These are phyloP conservation scores for Anticlea derivata DNA, from an alignment of 2,888 invertebrate genomes.

Conservation along the genomic window DNA sequence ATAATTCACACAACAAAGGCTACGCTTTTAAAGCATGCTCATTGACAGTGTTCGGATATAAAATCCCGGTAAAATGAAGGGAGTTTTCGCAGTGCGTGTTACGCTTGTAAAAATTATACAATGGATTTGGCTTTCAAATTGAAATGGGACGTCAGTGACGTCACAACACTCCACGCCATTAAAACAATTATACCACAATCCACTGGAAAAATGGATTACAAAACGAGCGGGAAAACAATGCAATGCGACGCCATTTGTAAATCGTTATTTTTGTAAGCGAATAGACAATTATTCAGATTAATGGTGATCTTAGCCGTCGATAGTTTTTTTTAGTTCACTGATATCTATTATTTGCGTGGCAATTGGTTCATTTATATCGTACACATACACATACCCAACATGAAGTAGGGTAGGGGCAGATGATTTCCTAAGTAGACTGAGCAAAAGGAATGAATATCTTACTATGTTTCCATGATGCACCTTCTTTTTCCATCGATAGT, in stretches of 20 bases:
- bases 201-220: conserved; percentile 41
- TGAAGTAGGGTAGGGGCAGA: no score
- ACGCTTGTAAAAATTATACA: conserved; percentile 50
- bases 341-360: no score
- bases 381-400: no score
- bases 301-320: no score
- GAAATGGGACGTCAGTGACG: conserved; percentile 52
- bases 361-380: no score
- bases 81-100: conserved; percentile 10
- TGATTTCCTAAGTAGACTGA: no score
- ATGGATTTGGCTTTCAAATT: conserved; percentile 50
- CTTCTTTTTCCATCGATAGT: no score
- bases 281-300: conserved; percentile 5
- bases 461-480: no score
- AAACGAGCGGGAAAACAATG: conserved; percentile 15
- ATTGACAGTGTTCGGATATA: no score
- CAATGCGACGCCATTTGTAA: conserved; percentile 22
- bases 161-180: conserved; percentile 43
- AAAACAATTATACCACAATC: conserved; percentile 60
- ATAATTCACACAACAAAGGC: not conserved
- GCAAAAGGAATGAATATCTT: no score
- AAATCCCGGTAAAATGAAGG: not conserved
- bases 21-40: not conserved
- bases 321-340: no score
- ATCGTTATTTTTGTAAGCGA: conserved; percentile 9